These are phyloP conservation scores for Chionoecetes opilio DNA, from an alignment of 1,140 invertebrate species.

Conservation along the genomic window DNA sequence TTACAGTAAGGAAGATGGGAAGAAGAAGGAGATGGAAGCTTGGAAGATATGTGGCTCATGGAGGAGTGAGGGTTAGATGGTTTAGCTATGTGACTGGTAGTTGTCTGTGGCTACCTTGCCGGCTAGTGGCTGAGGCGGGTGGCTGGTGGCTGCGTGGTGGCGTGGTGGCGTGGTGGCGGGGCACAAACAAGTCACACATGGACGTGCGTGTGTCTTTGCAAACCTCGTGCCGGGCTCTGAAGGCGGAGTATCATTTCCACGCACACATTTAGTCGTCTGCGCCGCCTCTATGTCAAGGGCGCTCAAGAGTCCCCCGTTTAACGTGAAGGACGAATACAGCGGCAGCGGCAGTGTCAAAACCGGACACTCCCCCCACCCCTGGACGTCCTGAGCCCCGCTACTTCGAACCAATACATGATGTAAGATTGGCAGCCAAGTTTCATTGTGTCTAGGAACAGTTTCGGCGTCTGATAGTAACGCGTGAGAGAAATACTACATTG, in stretches of 20 bases:
- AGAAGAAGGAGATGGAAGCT: neutral
- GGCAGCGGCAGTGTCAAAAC: slow-evolving; percentile 64
- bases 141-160: neutral
- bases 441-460: neutral
- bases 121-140: neutral
- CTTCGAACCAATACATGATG: slow-evolving; percentile 30
- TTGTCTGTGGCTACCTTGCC: slow-evolving; percentile 3
- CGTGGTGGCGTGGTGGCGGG: too few relatives aligned
- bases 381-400: slow-evolving; percentile 48
- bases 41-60: neutral
- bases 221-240: slow-evolving; percentile 57
- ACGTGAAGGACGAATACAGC: slow-evolving; percentile 69
- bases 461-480: slow-evolving; percentile 58
- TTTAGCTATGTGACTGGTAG: slow-evolving; percentile 35
- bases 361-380: slow-evolving; percentile 59
- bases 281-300: slow-evolving; percentile 71
- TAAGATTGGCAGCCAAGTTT: slow-evolving; percentile 36
- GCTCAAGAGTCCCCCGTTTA: slow-evolving; percentile 67
- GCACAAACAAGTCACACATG: slow-evolving; percentile 38
- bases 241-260: slow-evolving; percentile 69
- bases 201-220: slow-evolving; percentile 67
- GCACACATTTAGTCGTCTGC: slow-evolving; percentile 68
- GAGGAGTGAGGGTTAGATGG: neutral
- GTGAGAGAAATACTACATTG: slow-evolving; percentile 61
- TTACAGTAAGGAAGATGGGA: neutral